phyloP scores from a whole-genome alignment of 1,140 invertebrate genomes.

The Chymomyza costata region DNA sequence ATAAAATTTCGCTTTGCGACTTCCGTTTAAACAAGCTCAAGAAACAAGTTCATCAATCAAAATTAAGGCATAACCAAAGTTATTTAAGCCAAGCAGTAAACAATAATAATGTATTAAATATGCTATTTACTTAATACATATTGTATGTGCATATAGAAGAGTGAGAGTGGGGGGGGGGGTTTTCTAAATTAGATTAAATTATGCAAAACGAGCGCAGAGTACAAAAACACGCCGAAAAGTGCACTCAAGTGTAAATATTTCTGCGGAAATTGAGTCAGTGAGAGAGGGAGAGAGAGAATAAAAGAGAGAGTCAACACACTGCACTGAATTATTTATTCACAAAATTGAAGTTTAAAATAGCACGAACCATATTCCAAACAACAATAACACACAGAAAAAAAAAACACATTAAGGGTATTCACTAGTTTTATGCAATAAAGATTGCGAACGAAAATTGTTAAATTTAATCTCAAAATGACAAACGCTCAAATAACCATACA shows the following conservation, averaged over 20 bases:
- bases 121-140: no score
- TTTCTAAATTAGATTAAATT: constrained; percentile 53
- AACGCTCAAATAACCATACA: no score
- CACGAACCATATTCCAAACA: constrained; percentile 8
- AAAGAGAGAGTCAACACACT: neutral
- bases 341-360: constrained; percentile 13
- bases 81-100: no score
- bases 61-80: no score
- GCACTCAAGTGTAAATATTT: constrained; percentile 35
- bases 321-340: constrained; percentile 27
- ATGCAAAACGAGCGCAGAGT: constrained; percentile 33
- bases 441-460: no score
- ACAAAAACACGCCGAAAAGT: constrained; percentile 24
- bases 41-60: constrained; percentile 28
- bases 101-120: no score
- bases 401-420: no score
- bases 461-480: no score
- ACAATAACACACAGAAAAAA: no score
- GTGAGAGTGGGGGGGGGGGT: no score
- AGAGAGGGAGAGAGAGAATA: neutral
- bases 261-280: constrained; percentile 34
- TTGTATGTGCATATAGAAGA: no score
- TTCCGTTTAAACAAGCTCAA: constrained; percentile 20
- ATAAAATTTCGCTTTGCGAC: constrained; percentile 17
- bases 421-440: no score